These are phyloP conservation scores for Chondrilla cf. caribensis DNA, from an alignment of 37 sponge, comb jelly and placozoan species.

Conservation along the genomic window DNA sequence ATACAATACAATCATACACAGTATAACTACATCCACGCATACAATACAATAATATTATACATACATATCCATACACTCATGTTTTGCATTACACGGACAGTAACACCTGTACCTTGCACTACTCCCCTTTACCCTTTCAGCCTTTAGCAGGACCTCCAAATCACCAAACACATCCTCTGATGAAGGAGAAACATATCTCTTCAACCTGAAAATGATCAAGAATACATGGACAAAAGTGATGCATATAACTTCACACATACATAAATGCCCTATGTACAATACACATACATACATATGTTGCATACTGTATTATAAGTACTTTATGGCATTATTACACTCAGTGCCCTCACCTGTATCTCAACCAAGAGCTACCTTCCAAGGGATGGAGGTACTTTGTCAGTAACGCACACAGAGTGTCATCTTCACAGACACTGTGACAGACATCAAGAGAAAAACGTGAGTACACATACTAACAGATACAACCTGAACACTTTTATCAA, in stretches of 20 bases:
- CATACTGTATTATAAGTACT: too few relatives aligned
- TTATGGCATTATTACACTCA: background rate
- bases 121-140: background rate
- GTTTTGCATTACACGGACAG: background rate
- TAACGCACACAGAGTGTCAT: conserved; percentile 18
- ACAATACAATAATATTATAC: background rate
- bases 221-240: too few relatives aligned
- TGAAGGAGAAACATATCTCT: background rate
- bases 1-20: background rate
- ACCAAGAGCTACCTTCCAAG: conserved; percentile 35
- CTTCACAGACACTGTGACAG: conserved; percentile 52
- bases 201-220: conserved; percentile 14
- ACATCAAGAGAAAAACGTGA: too few relatives aligned
- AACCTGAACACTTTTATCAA: too few relatives aligned
- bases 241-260: too few relatives aligned
- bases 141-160: conserved; percentile 32
- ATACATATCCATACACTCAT: background rate
- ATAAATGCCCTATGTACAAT: too few relatives aligned
- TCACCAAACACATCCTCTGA: background rate
- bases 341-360: conserved; percentile 43
- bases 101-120: background rate
- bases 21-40: background rate
- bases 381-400: conserved; percentile 56
- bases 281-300: too few relatives aligned
- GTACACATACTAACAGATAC: too few relatives aligned